Conservation (phyloP, 2,888 invertebrate genomes). For the Scaeva pyrastri region DNA sequence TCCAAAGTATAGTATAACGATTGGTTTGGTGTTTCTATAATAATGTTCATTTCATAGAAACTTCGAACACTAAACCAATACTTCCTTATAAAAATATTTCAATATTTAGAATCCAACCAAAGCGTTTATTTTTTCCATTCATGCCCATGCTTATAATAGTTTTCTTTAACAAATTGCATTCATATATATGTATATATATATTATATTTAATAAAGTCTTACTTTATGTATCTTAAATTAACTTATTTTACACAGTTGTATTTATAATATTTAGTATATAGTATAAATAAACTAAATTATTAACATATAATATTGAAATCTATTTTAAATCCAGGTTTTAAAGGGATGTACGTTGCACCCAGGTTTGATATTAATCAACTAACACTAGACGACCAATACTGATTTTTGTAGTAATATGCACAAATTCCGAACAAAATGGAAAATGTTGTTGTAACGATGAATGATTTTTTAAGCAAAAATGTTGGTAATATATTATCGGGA, state of each 20-base stretch:
- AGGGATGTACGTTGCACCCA: slow-evolving; percentile 60
- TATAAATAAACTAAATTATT: slow-evolving; percentile 1
- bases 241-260: slow-evolving; percentile 29
- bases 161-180: slow-evolving; percentile 23
- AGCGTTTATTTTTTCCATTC: slow-evolving; percentile 32
- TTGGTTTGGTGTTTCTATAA: no score
- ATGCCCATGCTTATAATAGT: slow-evolving; percentile 7
- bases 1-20: no score
- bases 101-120: not conserved
- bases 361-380: slow-evolving; percentile 81
- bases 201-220: slow-evolving; percentile 23
- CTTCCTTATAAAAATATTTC: not conserved
- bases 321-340: slow-evolving; percentile 66
- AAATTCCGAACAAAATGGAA: slow-evolving; percentile 83
- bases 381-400: slow-evolving; percentile 82
- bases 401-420: slow-evolving; percentile 83
- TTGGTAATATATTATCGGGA: slow-evolving; percentile 71
- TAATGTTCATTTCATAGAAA: no score
- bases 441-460: slow-evolving; percentile 83
- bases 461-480: slow-evolving; percentile 79
- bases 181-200: not conserved
- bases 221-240: slow-evolving; percentile 25
- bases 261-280: not conserved
- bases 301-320: slow-evolving; percentile 65
- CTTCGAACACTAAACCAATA: no score